Evolutionary conservation across 2,888 invertebrate genomes (phyloP), one percentile per base, ranked within the genome.

Genomic region (Plutella xylostella): DNA sequence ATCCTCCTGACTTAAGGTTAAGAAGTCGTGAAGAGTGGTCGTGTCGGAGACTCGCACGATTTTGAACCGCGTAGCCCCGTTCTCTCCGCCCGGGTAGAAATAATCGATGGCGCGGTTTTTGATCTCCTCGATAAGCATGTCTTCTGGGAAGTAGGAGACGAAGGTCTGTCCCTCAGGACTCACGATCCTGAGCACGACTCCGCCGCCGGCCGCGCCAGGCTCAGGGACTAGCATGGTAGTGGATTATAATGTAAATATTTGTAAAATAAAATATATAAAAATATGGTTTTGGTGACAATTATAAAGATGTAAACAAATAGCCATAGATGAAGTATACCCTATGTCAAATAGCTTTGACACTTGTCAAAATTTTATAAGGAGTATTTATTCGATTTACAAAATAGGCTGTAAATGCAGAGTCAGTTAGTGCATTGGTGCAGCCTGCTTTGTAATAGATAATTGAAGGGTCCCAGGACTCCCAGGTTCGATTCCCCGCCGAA

Each of bases 21-120:
- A 51, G 48, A 80, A 77, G 37, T 82, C 82, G 43, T 80, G 79
- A 1, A 82, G 50, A 0, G 80, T 79, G 0, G 66, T 50, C 0
- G 74, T 69, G 45, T 82, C 78, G 11, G 57, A 63, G 0, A 83
- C 83, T 4, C 82, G 51, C 0, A 82, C 74, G 4, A 83, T 65
- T 45, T 82, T 82, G 50, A 64, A 82, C 1, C 80, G 57, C 15
- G 72, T 61, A 0, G 75, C 54, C 0, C 79, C 73, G 0, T 66
- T 60, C 37, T 77, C 78, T 1, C 76, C 77, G n/a, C 56, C 67
- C 0, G 80, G 78, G 48, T 78, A 82, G 56, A 83, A 83, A 60
- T 50, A 74, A 14, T 76, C 73, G 7, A 79, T 60, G 0, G 79
- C 72, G 0, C 72, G 60, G 33, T 72, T 76, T 43, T 82, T 82